Conservation (phyloP, 2,888 invertebrate species). For the Pilophorus perplexus region DNA sequence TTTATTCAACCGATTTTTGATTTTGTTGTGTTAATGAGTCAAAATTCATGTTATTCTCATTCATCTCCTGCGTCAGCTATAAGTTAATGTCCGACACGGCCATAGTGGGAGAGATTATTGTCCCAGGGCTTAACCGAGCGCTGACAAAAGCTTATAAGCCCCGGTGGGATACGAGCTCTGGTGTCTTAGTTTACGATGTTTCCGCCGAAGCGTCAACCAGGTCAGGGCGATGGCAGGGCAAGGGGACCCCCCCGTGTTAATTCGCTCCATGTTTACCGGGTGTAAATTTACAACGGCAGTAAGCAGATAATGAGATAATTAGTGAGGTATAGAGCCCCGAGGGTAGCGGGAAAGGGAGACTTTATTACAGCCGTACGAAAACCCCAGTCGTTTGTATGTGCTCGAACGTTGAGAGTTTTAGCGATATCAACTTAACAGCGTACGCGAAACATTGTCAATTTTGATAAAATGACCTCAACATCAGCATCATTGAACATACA, state of each 20-base stretch:
- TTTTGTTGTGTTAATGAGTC: too few relatives aligned
- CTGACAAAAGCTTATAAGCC: too few relatives aligned
- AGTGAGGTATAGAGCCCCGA: conserved; percentile 13
- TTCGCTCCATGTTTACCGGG: conserved; percentile 6
- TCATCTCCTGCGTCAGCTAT: too few relatives aligned
- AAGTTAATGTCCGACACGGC: too few relatives aligned
- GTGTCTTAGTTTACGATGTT: conserved; percentile 3
- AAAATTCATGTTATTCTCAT: too few relatives aligned
- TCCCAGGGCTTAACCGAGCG: too few relatives aligned
- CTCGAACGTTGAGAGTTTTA: not conserved
- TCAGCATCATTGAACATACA: too few relatives aligned
- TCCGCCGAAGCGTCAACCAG: not conserved
- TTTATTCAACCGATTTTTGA: too few relatives aligned
- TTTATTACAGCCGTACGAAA: not conserved
- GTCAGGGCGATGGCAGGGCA: not conserved
- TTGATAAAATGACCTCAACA: too few relatives aligned
- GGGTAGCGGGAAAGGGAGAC: not conserved
- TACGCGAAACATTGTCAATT: too few relatives aligned
- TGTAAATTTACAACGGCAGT: conserved; percentile 24
- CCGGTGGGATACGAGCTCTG: too few relatives aligned
- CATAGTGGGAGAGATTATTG: too few relatives aligned
- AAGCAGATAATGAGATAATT: conserved; percentile 31
- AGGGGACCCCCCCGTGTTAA: not conserved
- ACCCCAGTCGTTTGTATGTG: not conserved
- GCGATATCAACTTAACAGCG: not conserved